A percentile compares a stretch with the other conserved stretches of the same genome.
phyloP scores from a whole-genome alignment of 2,113 vertebrate genomes.

The Parus major region DNA sequence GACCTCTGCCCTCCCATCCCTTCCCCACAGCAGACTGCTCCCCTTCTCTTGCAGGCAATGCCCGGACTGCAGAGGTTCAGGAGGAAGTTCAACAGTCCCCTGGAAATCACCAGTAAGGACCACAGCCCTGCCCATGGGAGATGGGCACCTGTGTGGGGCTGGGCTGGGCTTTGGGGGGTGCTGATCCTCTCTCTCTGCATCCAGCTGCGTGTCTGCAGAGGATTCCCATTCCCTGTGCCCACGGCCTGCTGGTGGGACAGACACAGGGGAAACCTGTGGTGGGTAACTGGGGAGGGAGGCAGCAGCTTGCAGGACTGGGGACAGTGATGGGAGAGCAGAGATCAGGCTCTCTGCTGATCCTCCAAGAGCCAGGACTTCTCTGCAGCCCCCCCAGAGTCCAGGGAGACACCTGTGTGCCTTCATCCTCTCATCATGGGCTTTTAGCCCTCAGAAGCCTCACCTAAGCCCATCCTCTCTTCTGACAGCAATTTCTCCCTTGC shows the following conservation, averaged over 20 bases:
- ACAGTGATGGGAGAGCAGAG: not conserved
- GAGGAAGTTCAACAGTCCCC: constrained; percentile 51
- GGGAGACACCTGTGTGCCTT: not conserved
- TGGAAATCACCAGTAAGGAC: constrained; percentile 50
- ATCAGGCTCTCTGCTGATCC: not conserved
- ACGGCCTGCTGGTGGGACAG: not conserved
- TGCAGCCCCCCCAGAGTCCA: not conserved
- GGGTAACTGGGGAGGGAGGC: not conserved
- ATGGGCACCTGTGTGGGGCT: not conserved
- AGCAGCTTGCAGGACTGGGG: not conserved
- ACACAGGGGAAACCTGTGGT: not conserved
- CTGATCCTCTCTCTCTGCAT: not conserved
- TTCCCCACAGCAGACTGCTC: not conserved
- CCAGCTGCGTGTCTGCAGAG: not conserved
- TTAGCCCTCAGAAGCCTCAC: not conserved
- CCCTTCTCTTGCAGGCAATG: constrained; percentile 12
- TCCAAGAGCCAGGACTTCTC: not conserved
- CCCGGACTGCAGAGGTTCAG: not conserved
- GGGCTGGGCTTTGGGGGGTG: not conserved
- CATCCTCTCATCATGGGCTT: rapidly evolving
- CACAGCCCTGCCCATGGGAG: rapidly evolving
- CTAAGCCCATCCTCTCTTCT: not conserved
- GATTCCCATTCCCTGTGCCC: not conserved
- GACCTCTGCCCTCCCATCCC: not conserved
- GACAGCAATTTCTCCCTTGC: not conserved